Base-by-base conservation (phyloP, 2,888 invertebrate species). In the Phasia obesa region DNA sequence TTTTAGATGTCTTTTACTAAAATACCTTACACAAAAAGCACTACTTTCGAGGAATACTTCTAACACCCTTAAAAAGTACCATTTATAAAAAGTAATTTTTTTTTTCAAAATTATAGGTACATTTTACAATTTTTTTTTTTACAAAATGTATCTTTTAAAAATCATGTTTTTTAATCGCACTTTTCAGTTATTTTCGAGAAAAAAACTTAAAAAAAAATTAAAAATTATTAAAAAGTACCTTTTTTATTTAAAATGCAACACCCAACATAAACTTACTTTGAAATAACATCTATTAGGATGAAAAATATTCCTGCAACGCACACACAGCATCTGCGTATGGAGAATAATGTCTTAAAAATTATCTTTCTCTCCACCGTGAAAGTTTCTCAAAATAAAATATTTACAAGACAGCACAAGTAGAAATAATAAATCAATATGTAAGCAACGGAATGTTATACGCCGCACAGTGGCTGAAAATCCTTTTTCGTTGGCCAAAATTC, bases 261-360 rank as follows among this genome's bases (percentile, higher is more conserved):
- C 19, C 47, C 19, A 35, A 9, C 21, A 47, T 42, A 27, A 6
- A n/a, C n/a, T 27, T 27, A 35, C 9, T 17, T 38, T 38, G 38
- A 0, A 53, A 25, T 25, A 21, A 57, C 27, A 55, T 42, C 35
- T 51, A 49, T 25, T 4, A 69, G 19, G 19, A n/a, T n/a, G n/a
- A 42, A 57, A 55, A 38, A 6, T 1, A 6, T 69, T 23, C 15
- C 11, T 42, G 13, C 0, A 42, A 62, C 17, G 17, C 60, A 55
- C 59, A 70, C 35, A 81, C 83, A 82, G 69, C 77, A 82, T 82
- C 81, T 83, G 83, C 79, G 83, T 79, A 44, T 38, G 74, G 55
- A 70, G 78, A 74, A 53, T n/a, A 59, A 25, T 27, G 2, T 77
- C 25, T 31, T 23, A 59, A 31, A 51, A 35, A 3, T 19, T 55